A percentile compares a stretch with the other conserved stretches of the same genome.
Evolutionary conservation across 2,113 vertebrate genomes (phyloP).

Genomic region (Upupa epops): DNA sequence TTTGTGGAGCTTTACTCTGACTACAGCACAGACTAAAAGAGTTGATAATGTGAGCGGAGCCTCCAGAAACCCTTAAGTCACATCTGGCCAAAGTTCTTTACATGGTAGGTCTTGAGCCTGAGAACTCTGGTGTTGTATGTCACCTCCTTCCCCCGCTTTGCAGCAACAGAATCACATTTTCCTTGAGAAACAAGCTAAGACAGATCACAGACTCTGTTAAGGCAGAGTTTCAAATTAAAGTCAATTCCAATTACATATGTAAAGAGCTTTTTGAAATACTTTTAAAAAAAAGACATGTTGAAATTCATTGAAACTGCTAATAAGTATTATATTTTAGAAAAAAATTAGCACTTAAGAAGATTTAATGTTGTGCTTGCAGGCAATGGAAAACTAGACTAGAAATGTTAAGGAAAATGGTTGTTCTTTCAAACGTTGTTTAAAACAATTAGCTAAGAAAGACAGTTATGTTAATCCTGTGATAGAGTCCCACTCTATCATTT

Average conservation of each 20-base stretch:
- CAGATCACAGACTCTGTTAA: background rate
- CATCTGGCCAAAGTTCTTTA: background rate
- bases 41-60: accelerated
- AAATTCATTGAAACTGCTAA: conserved; percentile 24
- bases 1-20: background rate
- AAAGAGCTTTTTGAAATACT: conserved; percentile 18
- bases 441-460: conserved; percentile 15
- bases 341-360: conserved; percentile 33
- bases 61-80: background rate
- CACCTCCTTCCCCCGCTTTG: background rate
- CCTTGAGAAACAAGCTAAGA: background rate
- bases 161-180: background rate
- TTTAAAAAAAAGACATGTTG: conserved; percentile 2
- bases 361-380: conserved; percentile 10
- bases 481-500: background rate
- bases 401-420: background rate
- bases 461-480: background rate
- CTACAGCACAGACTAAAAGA: background rate
- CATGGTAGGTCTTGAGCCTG: background rate
- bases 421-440: background rate
- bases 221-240: conserved; percentile 2
- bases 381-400: background rate
- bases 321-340: conserved; percentile 33
- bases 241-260: conserved; percentile 24
- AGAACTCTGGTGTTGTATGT: background rate